Evolutionary conservation across 2,113 vertebrate genomes (phyloP), one percentile per base, ranked within the genome.

Genomic region (Gadus macrocephalus): DNA sequence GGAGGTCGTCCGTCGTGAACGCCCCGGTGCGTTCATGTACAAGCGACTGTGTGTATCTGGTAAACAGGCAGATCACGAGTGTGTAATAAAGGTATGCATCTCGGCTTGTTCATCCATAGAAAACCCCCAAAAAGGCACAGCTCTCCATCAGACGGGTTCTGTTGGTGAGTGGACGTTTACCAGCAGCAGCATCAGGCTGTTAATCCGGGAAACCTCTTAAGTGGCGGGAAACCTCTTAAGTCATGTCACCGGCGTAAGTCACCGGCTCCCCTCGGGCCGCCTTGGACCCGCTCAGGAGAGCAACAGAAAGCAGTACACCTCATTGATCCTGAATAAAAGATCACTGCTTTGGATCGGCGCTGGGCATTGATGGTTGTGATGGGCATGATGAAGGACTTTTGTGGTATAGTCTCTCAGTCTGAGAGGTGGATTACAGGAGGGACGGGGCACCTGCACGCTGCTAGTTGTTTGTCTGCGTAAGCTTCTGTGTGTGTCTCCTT

Each of bases 401-500:
- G 49, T 53, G 20, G 5, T 22, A 15, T 35, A 25, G 17, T 61
- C 19, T 19, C 60, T 61, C 19, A 49, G 61, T 27, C 4, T 62
- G 61, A 27, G 61, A 22, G 17, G 9, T 9, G 42, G 12, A 14
- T 12, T 42, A 9, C 14, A 14, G 42, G 42, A 49, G 42, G 8
- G 42, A 14, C 42, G 42, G 15, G 55, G 15, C 5, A 20, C n/a
- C n/a, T 61, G 22, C n/a, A 61, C n/a, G 59, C n/a, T 25, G 20
- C 58, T 60, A 60, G 12, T 25, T 65, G 28, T 65, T 28, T 42
- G 63, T 66, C 4, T 49, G 64, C 17, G 64, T 49, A 38, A n/a
- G 64, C 42, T 31, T 64, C 25, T 66, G 28, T 64, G 16, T 15
- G 61, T 64, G 63, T 64, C 28, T 64, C 15, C 25, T 22, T 64